A percentile compares a stretch with the other conserved stretches of the same genome.
Evolutionary conservation across 2,113 vertebrate genomes (phyloP).

Genomic region (Ariopsis seemanni): DNA sequence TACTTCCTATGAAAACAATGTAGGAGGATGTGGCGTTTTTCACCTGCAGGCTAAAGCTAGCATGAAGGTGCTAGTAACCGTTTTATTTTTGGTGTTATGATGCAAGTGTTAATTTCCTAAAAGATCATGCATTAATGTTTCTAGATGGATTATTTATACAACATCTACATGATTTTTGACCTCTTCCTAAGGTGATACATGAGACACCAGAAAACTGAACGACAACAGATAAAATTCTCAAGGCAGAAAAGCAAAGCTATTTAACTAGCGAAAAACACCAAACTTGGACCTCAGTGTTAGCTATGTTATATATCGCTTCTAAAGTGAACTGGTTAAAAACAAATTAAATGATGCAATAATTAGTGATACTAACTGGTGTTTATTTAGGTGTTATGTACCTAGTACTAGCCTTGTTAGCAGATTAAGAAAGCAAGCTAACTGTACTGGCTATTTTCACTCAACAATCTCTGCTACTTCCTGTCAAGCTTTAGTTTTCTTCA

Average conservation of each 20-base stretch:
- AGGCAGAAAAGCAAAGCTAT: neutral
- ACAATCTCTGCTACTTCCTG: neutral
- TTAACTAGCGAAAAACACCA: neutral
- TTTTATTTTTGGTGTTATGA: neutral
- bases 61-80: neutral
- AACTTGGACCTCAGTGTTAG: neutral
- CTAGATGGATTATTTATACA: neutral
- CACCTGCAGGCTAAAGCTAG: neutral
- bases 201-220: neutral
- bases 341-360: neutral
- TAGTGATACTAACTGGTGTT: neutral
- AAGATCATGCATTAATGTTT: neutral
- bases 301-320: neutral
- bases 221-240: neutral
- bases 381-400: neutral
- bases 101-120: slow-evolving; percentile 1
- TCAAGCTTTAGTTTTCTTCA: neutral
- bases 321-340: neutral
- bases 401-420: neutral
- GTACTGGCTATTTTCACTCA: neutral
- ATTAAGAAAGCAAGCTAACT: neutral
- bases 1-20: slow-evolving; percentile 39
- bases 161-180: neutral
- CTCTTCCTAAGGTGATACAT: neutral
- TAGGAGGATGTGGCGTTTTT: neutral